Evolutionary conservation across 2,888 invertebrate species (phyloP), one percentile per base, ranked within the genome.

Genomic region (Drosophila kuntzei): DNA sequence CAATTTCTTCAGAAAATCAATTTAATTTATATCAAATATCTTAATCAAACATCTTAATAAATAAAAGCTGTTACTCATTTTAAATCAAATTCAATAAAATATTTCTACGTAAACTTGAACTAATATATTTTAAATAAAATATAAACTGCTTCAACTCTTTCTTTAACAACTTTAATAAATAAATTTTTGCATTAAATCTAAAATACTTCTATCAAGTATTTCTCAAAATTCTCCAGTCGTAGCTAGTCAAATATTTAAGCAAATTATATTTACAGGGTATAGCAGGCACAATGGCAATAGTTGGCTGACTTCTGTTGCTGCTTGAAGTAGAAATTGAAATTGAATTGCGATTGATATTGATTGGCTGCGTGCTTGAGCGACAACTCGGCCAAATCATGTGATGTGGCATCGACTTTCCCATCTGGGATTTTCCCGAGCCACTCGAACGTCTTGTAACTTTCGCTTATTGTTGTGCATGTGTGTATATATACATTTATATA

Each of bases 291-390:
- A 61, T 49, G 22, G 49, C 27, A 55, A 55, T 58, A 70, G 67
- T 39, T 59, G 58, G 57, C 65, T 84, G 89, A 89, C 87, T 89
- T 87, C 76, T 84, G 82, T 37, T 32, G 43, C 62, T 53, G 78
- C 82, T 78, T 81, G 65, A 73, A 82, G 88, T 73, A 76, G 76
- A 82, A 90, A 86, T 78, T 87, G 88, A 89, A 90, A 90, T 90
- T 85, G 88, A 89, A 90, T 90, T 89, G 85, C 87, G 79, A 91
- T 90, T 90, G 90, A 91, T 90, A 90, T 90, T 91, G 90, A 90
- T 91, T 90, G 91, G 88, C 80, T 90, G 84, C 87, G 83, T 82
- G 79, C 85, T 85, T 87, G 83, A 89, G 73, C 88, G 89, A 88
- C 85, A 87, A 83, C 76, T 89, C 75, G 84, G 71, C 71, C 75